A percentile compares a stretch with the other conserved stretches of the same genome.
These are phyloP conservation scores for Trochalopteron elliotii DNA, from an alignment of 2,113 vertebrate genomes.

Conservation along the genomic window DNA sequence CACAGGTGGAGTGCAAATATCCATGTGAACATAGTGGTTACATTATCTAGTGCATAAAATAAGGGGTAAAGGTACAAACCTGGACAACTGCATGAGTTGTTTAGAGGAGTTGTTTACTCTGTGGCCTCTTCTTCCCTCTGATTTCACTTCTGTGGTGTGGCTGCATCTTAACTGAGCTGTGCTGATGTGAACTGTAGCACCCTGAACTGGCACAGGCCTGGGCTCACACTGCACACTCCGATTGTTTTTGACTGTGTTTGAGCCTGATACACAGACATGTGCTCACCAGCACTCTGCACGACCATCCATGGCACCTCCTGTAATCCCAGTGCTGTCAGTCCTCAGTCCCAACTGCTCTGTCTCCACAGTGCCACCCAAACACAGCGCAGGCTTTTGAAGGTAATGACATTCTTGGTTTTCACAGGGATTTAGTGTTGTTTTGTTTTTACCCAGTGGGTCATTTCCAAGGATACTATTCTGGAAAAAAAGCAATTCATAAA, in stretches of 20 bases:
- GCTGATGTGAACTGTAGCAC: not conserved
- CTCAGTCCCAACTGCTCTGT: not conserved
- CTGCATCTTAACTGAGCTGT: not conserved
- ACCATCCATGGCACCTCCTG: not conserved
- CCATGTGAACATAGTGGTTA: not conserved
- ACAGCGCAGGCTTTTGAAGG: not conserved
- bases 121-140: not conserved
- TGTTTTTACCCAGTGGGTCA: constrained; percentile 47
- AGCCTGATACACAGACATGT: not conserved
- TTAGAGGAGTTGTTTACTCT: not conserved
- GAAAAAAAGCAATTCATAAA: constrained; percentile 41
- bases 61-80: not conserved
- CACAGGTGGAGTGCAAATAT: not conserved
- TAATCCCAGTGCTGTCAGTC: not conserved
- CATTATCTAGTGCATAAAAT: not conserved
- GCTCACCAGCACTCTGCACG: not conserved
- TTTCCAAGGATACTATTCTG: constrained; percentile 60
- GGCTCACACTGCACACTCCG: not conserved
- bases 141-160: accelerated
- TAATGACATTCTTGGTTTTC: not conserved
- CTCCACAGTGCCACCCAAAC: not conserved
- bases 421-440: constrained; percentile 9
- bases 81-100: not conserved
- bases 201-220: not conserved
- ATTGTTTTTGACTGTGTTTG: not conserved